phyloP scores from a whole-genome alignment of 2,113 vertebrate genomes.

The Marmota flaviventris region DNA sequence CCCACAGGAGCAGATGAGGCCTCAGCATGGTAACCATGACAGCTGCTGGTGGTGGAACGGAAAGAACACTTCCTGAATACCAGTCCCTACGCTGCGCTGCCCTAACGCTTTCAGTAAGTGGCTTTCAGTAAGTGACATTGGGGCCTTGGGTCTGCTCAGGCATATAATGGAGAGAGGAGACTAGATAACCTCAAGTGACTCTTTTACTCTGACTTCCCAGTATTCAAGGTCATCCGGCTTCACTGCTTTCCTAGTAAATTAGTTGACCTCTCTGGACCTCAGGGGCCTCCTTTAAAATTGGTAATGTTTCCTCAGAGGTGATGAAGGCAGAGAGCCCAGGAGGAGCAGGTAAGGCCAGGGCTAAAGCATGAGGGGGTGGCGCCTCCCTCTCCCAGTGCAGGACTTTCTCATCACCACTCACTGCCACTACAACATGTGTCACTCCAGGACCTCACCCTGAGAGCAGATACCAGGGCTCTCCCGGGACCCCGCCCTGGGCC shows the following conservation, averaged over 20 bases:
- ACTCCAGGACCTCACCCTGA: neutral
- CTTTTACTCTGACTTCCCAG: neutral
- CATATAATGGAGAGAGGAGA: neutral
- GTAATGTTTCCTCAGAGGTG: neutral
- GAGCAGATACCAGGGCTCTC: conserved; percentile 56
- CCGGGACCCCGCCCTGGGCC: conserved; percentile 38
- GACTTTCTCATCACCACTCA: neutral
- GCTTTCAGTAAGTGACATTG: neutral
- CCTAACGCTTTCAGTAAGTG: neutral
- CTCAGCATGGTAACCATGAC: neutral
- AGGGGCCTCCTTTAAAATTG: neutral
- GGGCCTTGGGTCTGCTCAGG: neutral
- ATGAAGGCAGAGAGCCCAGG: neutral
- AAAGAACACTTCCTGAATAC: neutral
- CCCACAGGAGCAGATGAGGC: neutral
- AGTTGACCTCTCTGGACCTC: neutral
- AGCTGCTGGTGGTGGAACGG: neutral
- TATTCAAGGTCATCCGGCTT: neutral
- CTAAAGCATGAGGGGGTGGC: neutral
- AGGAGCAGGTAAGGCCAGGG: neutral
- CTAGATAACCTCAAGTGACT: neutral
- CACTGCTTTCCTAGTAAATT: neutral
- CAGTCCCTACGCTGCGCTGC: neutral
- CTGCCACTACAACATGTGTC: neutral
- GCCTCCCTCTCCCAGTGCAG: neutral